phyloP scores from a whole-genome alignment of 2,113 vertebrate species.

The Terrapene triunguis region DNA sequence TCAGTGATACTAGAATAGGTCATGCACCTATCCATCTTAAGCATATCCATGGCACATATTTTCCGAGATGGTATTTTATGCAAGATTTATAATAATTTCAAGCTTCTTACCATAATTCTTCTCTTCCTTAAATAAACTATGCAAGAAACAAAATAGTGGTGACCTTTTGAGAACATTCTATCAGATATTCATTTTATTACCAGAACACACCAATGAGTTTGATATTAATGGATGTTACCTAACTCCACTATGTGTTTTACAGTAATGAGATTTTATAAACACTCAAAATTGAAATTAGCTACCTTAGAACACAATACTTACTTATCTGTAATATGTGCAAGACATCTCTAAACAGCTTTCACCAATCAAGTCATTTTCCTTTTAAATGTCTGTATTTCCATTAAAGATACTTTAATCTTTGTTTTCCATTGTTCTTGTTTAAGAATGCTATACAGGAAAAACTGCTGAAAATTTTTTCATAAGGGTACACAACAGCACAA shows the following conservation, averaged over 20 bases:
- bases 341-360: neutral
- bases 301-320: neutral
- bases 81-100: neutral
- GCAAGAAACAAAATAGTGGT: neutral
- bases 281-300: neutral
- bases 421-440: neutral
- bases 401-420: neutral
- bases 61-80: neutral
- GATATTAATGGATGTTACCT: neutral
- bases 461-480: neutral
- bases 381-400: neutral
- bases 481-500: neutral
- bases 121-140: neutral
- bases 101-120: neutral
- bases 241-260: neutral
- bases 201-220: neutral
- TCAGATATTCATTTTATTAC: neutral
- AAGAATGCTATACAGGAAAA: neutral
- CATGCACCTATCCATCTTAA: neutral
- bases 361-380: neutral
- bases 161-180: neutral
- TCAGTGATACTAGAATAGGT: neutral
- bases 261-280: neutral
- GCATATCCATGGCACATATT: neutral
- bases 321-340: neutral